Conservation (phyloP, 2,888 invertebrate genomes). For the Cerceris ruficornis region DNA sequence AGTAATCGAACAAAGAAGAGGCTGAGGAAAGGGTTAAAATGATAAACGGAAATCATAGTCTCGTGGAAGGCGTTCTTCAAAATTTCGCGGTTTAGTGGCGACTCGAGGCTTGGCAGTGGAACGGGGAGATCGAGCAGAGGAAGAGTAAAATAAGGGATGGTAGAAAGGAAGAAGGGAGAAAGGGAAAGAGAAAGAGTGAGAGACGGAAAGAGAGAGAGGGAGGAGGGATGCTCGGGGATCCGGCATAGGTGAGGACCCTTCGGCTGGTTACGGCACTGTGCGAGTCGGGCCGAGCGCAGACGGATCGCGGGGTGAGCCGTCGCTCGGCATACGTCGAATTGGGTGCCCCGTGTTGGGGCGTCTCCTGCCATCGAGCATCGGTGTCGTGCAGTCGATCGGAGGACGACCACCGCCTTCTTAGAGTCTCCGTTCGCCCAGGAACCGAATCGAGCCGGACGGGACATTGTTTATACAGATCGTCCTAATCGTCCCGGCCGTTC, state of each 20-base stretch:
- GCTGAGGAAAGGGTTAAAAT: not conserved
- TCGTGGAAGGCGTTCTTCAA: constrained; percentile 26
- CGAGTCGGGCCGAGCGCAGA: constrained; percentile 75
- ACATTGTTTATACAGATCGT: constrained; percentile 2
- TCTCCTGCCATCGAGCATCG: constrained; percentile 76
- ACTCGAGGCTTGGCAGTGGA: constrained; percentile 4
- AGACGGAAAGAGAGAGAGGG: constrained; percentile 19
- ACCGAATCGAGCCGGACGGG: constrained; percentile 31
- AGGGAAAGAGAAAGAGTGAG: constrained; percentile 23
- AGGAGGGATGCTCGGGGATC: constrained; percentile 33
- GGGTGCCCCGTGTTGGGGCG: constrained; percentile 79
- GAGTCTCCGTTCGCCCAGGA: constrained; percentile 42
- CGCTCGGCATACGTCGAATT: constrained; percentile 78
- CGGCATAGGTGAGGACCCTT: constrained; percentile 32
- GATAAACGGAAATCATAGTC: not conserved
- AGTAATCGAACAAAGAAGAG: not conserved
- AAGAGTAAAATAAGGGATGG: constrained; percentile 3
- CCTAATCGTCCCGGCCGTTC: constrained; percentile 9
- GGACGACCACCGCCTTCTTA: constrained; percentile 69
- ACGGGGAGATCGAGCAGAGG: not conserved
- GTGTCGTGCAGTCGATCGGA: constrained; percentile 74
- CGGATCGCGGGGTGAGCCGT: constrained; percentile 75
- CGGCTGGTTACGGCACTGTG: constrained; percentile 75
- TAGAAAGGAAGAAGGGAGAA: constrained; percentile 20
- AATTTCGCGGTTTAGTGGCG: constrained; percentile 50